These are phyloP conservation scores for Oceanodroma tethys DNA, from an alignment of 2,113 vertebrate genomes.

Conservation along the genomic window DNA sequence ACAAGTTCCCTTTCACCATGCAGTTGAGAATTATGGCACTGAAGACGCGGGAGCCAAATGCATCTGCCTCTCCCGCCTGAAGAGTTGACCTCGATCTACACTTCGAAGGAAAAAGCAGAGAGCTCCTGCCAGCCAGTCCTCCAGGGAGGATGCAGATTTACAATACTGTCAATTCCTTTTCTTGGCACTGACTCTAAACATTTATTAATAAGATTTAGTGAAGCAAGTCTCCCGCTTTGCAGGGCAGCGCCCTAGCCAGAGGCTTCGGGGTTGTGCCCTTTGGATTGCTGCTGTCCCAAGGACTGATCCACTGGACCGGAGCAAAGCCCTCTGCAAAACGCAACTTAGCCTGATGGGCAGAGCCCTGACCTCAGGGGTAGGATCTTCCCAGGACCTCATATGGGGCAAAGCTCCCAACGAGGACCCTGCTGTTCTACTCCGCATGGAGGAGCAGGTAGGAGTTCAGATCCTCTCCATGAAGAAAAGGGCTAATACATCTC, in stretches of 20 bases:
- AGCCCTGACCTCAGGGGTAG: not conserved
- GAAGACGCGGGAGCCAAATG: not conserved
- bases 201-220: not conserved
- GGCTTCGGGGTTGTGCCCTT: not conserved
- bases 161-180: not conserved
- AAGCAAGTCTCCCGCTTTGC: not conserved
- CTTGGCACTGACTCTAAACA: not conserved
- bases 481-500: rapidly evolving
- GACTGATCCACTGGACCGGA: not conserved
- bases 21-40: not conserved
- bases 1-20: rapidly evolving
- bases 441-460: rapidly evolving
- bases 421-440: not conserved
- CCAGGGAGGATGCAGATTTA: not conserved
- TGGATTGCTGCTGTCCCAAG: not conserved
- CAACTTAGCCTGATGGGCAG: not conserved
- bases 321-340: not conserved
- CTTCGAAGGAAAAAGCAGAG: not conserved
- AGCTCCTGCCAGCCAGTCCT: not conserved
- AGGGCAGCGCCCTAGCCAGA: not conserved
- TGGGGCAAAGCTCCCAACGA: not conserved
- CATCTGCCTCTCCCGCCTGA: not conserved
- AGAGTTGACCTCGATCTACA: not conserved
- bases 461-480: not conserved
- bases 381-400: not conserved